Base-by-base conservation (phyloP, 2,888 invertebrate species). In the Rhopalosiphum nymphaeae region DNA sequence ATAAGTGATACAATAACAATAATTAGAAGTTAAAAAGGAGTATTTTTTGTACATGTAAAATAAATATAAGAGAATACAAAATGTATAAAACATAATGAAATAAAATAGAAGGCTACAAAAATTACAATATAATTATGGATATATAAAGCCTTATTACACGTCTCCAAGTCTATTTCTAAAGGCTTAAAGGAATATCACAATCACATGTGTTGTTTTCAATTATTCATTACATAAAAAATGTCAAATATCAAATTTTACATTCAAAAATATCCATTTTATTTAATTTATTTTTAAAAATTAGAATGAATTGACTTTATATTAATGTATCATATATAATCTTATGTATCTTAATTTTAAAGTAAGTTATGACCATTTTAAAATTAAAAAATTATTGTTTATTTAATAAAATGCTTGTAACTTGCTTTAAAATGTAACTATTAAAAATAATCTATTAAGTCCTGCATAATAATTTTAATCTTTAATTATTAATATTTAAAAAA, bases 401-500 rank as follows among this genome's bases (percentile, higher is more conserved):
- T 29, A 61, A 61, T n/a, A 61, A n/a, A n/a, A 61, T n/a, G 11
- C 11, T 61, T 29, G 11, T n/a, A 11, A 61, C 61, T n/a, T n/a
- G 3, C 13, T 67, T n/a, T 67, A n/a, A n/a, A 67, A n/a, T 13
- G 3, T 13, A 67, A n/a, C 11, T 61, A 61, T 67, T 67, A 67
- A 13, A n/a, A 67, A 16, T n/a, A 67, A n/a, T 5, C 13, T 13
- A n/a, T 67, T 67, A 11, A n/a, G 13, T n/a, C n/a, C 4, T 67
- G 13, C 0, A n/a, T 13, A 29, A n/a, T 67, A n/a, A 13, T 67
- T 61, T 85, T 85, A 85, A 4, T 85, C 26, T 42, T 42, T 42
- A 84, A 84, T 25, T 84, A 85, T 85, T 85, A 85, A 53, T 53
- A 16, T 42, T 84, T n/a, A n/a, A n/a, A n/a, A n/a, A n/a, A 84